Percentiles rank a stretch among this genome's conserved stretches.
Evolutionary conservation across 35 echinoderm and acorn worm species (phyloP).

Genomic region (Heliocidaris tuberculata): DNA sequence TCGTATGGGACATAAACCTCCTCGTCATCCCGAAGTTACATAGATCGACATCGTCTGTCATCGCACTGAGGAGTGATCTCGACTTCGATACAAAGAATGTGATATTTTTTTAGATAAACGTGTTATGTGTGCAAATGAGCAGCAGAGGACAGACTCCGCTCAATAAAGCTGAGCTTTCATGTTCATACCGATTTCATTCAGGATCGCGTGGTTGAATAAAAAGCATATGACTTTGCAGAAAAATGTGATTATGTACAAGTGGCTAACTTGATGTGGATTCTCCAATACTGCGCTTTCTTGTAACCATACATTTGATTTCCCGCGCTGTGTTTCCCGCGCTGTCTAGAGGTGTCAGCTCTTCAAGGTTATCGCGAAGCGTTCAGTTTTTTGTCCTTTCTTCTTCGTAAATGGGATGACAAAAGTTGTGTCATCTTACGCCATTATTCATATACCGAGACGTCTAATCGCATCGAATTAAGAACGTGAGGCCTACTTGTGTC

Average conservation of each 20-base stretch:
- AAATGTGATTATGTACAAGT: not conserved
- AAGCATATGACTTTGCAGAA: not conserved
- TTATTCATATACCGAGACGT: not conserved
- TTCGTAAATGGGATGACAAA: not conserved
- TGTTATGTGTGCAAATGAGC: not conserved
- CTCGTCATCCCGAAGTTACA: not conserved
- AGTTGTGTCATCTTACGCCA: not conserved
- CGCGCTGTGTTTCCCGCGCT: not conserved
- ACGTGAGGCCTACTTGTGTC: not conserved
- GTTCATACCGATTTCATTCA: not conserved
- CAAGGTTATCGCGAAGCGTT: not conserved
- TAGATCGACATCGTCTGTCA: not conserved
- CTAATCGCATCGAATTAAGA: conserved; percentile 11
- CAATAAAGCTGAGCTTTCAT: not conserved
- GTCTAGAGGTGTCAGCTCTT: not conserved
- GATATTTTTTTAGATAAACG: not conserved
- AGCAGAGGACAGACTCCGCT: not conserved
- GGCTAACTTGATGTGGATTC: not conserved
- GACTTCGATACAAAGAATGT: not conserved
- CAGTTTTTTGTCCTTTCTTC: not conserved
- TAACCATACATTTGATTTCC: not conserved
- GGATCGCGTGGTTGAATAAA: not conserved
- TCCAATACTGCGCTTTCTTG: not conserved
- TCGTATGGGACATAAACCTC: not conserved
- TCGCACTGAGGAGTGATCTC: not conserved